Base-by-base conservation (phyloP, 2,888 invertebrate genomes). In the Notodonta dromedarius region DNA sequence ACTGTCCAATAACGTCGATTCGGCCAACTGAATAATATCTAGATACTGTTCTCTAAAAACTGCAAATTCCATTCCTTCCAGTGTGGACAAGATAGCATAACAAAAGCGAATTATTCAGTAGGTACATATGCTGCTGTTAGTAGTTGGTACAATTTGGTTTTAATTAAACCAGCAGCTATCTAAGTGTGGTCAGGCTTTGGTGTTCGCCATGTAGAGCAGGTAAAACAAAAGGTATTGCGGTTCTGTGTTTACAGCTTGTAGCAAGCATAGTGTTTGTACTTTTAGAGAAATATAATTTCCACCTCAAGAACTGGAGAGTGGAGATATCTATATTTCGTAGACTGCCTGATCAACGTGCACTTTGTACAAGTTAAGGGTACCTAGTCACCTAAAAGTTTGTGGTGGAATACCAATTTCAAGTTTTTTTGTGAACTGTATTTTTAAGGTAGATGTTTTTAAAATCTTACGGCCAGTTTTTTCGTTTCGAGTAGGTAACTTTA, bases 161-260 rank as follows among this genome's bases (percentile, higher is more conserved):
- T 77, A 77, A 77, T 77, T 77, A 77, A 76, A 64, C 68, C 54
- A 65, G 16, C 66, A 64, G 67, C 63, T 70, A 74, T 76, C 73
- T 73, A 48, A 63, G 72, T 70, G 69, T 67, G 61, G 60, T 57
- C 71, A 70, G 64, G 62, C 56, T 52, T 53, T 46, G 59, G 48
- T 50, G 57, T 24, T 35, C 50, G 58, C 56, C 52, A 56, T 52
- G 60, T 70, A 62, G 16, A 50, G n/a, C 14, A 42, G 56, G 24
- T 13, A 54, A 24, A 59, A 53, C 64, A 63, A 71, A 70, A 58
- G 59, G 56, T 52, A 5, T 24, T 42, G 42, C 13, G n/a, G n/a
- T 32, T 52, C 12, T 32, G 52, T 52, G 52, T 52, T 52, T 52
- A 32, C 32, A 32, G 32, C 52, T 32, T 32, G 13, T 52, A 32